Base-by-base conservation (phyloP, 2,888 invertebrate genomes). In the Hydroisotoma schaefferi region DNA sequence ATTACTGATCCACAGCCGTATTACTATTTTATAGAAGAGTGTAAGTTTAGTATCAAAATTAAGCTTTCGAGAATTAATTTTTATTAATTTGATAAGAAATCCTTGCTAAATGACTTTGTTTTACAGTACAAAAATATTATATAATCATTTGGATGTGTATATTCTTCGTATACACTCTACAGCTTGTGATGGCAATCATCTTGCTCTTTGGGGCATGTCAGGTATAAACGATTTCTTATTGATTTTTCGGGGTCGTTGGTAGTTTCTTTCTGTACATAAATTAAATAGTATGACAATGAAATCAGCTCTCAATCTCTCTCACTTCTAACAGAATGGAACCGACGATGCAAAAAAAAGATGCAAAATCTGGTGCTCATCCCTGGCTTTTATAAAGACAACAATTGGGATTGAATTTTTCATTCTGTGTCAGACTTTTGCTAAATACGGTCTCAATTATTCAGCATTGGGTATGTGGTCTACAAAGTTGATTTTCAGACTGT, bases 161-260 rank as follows among this genome's bases (percentile, higher is more conserved):
- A 48, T 68, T 68, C 43, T 61, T 65, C 55, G 60, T 68, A 10
- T 65, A 68, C 44, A 68, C 68, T 1, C 23, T 68, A n/a, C 68
- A 68, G 22, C 57, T 68, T 29, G 63, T 68, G 26, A 68, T 68
- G 68, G 61, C 63, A 26, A 68, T 68, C 55, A 63, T 68, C 22
- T 55, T 68, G 10, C 27, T 68, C 22, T 68, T 68, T 48, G 68
- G 68, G 55, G 68, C 61, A 54, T 68, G 68, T 47, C 68, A 68
- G 63, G 68, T 68, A 67, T 43, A 12, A n/a, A n/a, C n/a, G n/a
- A n/a, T n/a, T n/a, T n/a, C n/a, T n/a, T n/a, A n/a, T n/a, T n/a
- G n/a, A n/a, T n/a, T n/a, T n/a, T n/a, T n/a, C n/a, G n/a, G n/a
- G n/a, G n/a, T n/a, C n/a, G n/a, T n/a, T n/a, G n/a, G n/a, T n/a